Conservation (phyloP, 2,888 invertebrate species). For the Biston stratarius region DNA sequence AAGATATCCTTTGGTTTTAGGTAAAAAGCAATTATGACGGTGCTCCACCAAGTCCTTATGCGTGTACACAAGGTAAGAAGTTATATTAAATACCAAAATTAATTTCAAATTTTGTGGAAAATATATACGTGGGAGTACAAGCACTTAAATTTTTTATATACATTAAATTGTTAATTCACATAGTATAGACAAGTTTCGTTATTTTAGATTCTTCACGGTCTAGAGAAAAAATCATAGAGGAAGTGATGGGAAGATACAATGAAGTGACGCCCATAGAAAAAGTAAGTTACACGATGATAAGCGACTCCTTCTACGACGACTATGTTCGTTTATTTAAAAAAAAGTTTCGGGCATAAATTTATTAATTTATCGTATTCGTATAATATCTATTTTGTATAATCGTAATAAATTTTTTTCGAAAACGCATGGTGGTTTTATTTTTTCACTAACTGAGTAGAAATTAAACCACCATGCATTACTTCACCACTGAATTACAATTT, state of each 20-base stretch:
- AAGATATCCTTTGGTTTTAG: conserved; percentile 45
- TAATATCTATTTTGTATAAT: conserved; percentile 9
- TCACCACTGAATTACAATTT: conserved; percentile 39
- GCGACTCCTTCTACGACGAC: conserved; percentile 40
- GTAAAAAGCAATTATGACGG: conserved; percentile 52
- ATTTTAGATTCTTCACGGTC: conserved; percentile 70
- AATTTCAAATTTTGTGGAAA: conserved; percentile 28
- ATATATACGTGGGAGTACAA: conserved; percentile 69
- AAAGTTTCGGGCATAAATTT: conserved; percentile 1
- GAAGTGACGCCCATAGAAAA: conserved; percentile 63
- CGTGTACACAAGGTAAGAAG: conserved; percentile 62
- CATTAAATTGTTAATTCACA: neutral
- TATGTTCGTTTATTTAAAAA: conserved; percentile 11
- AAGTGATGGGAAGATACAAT: conserved; percentile 69
- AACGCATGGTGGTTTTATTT: conserved; percentile 67
- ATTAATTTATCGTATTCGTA: neutral
- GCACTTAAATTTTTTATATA: conserved; percentile 13
- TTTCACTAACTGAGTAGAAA: conserved; percentile 34
- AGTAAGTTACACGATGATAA: conserved; percentile 67
- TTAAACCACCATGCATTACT: conserved; percentile 56
- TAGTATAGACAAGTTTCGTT: conserved; percentile 28
- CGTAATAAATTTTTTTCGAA: conserved; percentile 48
- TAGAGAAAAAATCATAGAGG: conserved; percentile 67
- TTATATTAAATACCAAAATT: conserved; percentile 17
- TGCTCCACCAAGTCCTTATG: conserved; percentile 46